Conservation (phyloP, 2,797 vertebrate species). For the Atherinosoma microstoma region DNA sequence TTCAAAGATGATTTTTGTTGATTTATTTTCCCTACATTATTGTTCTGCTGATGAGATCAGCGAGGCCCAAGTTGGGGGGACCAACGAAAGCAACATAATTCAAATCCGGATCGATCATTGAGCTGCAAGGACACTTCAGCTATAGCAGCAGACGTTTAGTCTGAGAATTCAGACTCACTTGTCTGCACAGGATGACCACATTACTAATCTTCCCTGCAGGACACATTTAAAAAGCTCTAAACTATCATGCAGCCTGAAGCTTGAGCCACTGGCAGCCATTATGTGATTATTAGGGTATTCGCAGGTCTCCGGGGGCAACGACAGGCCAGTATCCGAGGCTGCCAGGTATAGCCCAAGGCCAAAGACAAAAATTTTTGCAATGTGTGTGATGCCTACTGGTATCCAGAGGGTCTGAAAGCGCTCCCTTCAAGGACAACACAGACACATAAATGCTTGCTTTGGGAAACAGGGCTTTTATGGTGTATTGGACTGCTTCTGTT, state of each 20-base stretch:
- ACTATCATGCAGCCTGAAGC: slow-evolving; percentile 47
- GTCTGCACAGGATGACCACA: slow-evolving; percentile 46
- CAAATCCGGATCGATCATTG: slow-evolving; percentile 24
- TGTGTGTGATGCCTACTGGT: slow-evolving; percentile 27
- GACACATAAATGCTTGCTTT: slow-evolving; percentile 8
- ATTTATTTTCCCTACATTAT: slow-evolving; percentile 24
- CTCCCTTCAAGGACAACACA: slow-evolving; percentile 6
- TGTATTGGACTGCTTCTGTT: neutral
- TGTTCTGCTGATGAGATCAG: slow-evolving; percentile 27
- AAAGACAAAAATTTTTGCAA: slow-evolving; percentile 18
- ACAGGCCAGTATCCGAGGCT: slow-evolving; percentile 31
- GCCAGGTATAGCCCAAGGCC: slow-evolving; percentile 39
- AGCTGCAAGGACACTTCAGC: slow-evolving; percentile 36
- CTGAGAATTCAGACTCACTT: slow-evolving; percentile 43
- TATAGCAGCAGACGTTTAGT: slow-evolving; percentile 40
- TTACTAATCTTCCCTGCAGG: slow-evolving; percentile 60
- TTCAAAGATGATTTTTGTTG: slow-evolving; percentile 22
- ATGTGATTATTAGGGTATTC: slow-evolving; percentile 61
- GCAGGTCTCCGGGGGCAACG: slow-evolving; percentile 40
- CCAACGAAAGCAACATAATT: slow-evolving; percentile 5
- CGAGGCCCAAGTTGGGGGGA: slow-evolving; percentile 1
- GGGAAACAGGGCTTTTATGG: slow-evolving; percentile 4
- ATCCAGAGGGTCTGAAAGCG: slow-evolving; percentile 24
- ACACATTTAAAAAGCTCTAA: slow-evolving; percentile 49
- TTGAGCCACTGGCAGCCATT: slow-evolving; percentile 52